phyloP scores from a whole-genome alignment of 2,888 invertebrate genomes.

The Campaea margaritaria region DNA sequence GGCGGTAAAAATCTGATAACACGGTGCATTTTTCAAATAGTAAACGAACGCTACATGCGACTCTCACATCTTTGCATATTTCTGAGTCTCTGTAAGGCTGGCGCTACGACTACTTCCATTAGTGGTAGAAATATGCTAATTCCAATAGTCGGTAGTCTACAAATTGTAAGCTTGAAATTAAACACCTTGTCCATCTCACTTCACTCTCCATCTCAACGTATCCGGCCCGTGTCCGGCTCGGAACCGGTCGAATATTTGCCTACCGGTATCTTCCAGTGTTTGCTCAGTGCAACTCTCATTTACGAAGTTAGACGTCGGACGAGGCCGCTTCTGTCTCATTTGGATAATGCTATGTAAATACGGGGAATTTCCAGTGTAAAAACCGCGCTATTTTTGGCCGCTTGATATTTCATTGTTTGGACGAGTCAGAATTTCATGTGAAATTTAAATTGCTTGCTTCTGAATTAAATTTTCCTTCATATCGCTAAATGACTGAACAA shows the following conservation, averaged over 20 bases:
- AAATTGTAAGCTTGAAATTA: background rate
- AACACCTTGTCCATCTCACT: constrained; percentile 10
- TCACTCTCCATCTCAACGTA: constrained; percentile 10
- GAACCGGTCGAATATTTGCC: constrained; percentile 56
- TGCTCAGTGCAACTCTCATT: constrained; percentile 74
- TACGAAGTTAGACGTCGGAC: constrained; percentile 72
- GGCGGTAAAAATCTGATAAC: too few species aligned
- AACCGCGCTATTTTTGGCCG: constrained; percentile 16
- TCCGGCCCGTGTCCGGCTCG: constrained; percentile 33
- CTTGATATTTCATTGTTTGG: background rate
- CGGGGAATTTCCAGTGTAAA: constrained; percentile 50
- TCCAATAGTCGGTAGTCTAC: too few species aligned
- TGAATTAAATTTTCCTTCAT: too few species aligned
- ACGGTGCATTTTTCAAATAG: too few species aligned
- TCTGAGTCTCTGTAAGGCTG: too few species aligned
- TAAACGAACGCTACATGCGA: too few species aligned
- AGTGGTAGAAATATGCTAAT: too few species aligned
- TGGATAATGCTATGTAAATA: constrained; percentile 76
- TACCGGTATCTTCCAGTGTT: constrained; percentile 59
- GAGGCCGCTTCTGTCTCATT: constrained; percentile 69
- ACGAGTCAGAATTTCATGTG: background rate
- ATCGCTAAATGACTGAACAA: too few species aligned
- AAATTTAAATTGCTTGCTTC: background rate
- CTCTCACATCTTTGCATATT: too few species aligned
- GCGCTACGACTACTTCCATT: too few species aligned